A percentile compares a stretch with the other conserved stretches of the same genome.
Conservation (phyloP, 2,888 invertebrate genomes). For the Ceraclea dissimilis region DNA sequence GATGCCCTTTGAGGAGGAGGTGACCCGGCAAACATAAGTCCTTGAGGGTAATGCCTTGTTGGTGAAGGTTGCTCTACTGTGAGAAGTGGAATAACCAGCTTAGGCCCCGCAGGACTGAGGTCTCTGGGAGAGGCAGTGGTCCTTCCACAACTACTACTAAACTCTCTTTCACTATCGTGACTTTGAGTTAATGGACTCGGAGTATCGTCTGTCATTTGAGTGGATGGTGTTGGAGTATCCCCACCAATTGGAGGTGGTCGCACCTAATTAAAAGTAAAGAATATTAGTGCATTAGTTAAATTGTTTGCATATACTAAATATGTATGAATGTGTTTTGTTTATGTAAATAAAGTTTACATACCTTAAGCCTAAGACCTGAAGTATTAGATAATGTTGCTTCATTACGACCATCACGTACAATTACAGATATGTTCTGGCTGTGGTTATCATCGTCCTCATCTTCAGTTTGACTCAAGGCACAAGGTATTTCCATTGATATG, state of each 20-base stretch:
- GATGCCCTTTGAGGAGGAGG: slow-evolving; percentile 48
- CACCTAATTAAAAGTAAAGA: slow-evolving; percentile 34
- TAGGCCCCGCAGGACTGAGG: slow-evolving; percentile 40
- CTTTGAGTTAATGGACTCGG: slow-evolving; percentile 44
- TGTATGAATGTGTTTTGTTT: too few species aligned
- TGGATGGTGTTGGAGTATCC: slow-evolving; percentile 43
- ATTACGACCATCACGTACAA: slow-evolving; percentile 34
- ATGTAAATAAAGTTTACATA: background rate
- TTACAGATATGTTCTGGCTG: slow-evolving; percentile 35
- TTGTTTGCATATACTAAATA: too few species aligned
- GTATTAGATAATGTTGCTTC: slow-evolving; percentile 10
- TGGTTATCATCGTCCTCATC: slow-evolving; percentile 34
- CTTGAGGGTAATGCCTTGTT: slow-evolving; percentile 34
- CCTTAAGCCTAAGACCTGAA: slow-evolving; percentile 18
- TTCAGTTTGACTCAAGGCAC: slow-evolving; percentile 34
- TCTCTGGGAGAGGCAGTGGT: slow-evolving; percentile 25
- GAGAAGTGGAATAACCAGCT: slow-evolving; percentile 55
- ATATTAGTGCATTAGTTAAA: background rate
- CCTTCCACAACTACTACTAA: slow-evolving; percentile 35
- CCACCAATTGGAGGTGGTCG: slow-evolving; percentile 45
- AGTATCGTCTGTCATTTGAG: slow-evolving; percentile 43
- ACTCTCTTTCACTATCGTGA: slow-evolving; percentile 42
- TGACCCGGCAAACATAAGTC: slow-evolving; percentile 45
- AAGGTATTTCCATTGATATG: slow-evolving; percentile 39
- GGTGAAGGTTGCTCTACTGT: slow-evolving; percentile 64